Base-by-base conservation (phyloP, 53 echinoderm and acorn worm genomes). In the Crossaster papposus region DNA sequence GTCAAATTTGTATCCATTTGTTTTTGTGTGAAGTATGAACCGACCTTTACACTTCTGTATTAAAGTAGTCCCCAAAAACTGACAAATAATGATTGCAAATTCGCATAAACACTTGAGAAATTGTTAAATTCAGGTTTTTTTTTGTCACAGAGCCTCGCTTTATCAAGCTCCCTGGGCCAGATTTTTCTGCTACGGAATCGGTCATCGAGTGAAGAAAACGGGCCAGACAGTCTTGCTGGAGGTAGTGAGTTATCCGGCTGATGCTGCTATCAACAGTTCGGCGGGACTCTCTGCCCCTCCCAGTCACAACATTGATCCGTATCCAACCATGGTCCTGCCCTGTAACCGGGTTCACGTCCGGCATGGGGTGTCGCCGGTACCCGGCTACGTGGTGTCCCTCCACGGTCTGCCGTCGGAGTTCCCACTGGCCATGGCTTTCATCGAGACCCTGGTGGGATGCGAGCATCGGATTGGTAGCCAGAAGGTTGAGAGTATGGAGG, bases 91-190 rank as follows among this genome's bases (percentile, higher is more conserved):
- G 38, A 58, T 58, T 7, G 44, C 44, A 58, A 58, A 58, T 17
- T 2, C 22, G 6, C 17, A 58, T 20, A 58, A 15, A 8, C 58
- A 14, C 22, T 15, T 58, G 58, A 20, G 1, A 4, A 58, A 58
- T 2, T 58, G 58, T 20, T 2, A 44, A 44, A 7, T 44, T 44
- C 22, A 58, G 17, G 58, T 18, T 2, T 58, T 80, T 28, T 18
- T 80, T 80, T 65, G 65, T 36, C 36, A 37, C 81, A 95, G 95
- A 38, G 79, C 91, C 8, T 95, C 95, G 30, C 80, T 95, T 0
- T 95, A 95, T 91, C 93, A 95, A 90, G 93, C 95, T 32, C 95
- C 95, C 33, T 95, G 95, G 95, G 95, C 95, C 30, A 92, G 91
- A 68, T 79, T 95, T 71, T 94, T 79, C 83, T 90, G 94, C 80